phyloP scores from a whole-genome alignment of 2,888 invertebrate species.

The Apamea crenata region DNA sequence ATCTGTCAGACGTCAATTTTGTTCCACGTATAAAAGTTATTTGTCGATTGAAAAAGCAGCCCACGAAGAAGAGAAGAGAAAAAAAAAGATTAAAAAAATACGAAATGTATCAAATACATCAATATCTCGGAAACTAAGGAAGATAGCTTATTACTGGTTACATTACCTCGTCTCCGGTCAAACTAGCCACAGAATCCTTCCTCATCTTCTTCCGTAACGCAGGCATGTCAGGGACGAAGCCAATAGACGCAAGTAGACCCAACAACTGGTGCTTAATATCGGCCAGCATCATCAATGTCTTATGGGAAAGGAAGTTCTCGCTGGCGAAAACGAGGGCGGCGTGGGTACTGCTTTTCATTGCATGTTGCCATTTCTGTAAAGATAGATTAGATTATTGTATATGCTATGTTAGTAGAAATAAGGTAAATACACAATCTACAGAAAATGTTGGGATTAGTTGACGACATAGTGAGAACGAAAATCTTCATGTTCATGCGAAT shows the following conservation, averaged over 20 bases:
- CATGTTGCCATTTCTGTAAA: constrained; percentile 94
- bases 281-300: constrained; percentile 95
- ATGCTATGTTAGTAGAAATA: neutral
- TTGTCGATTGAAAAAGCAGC: too few relatives aligned
- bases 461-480: too few relatives aligned
- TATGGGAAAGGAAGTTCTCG: constrained; percentile 95
- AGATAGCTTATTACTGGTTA: too few relatives aligned
- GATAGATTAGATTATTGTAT: neutral
- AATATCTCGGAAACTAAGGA: too few relatives aligned
- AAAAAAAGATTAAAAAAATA: too few relatives aligned
- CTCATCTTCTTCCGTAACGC: constrained; percentile 88
- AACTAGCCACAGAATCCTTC: constrained; percentile 91
- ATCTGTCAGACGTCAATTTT: too few relatives aligned
- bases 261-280: constrained; percentile 96
- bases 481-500: too few relatives aligned
- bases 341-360: constrained; percentile 91
- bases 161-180: constrained; percentile 91
- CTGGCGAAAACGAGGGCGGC: constrained; percentile 95
- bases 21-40: too few relatives aligned
- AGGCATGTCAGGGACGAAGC: constrained; percentile 93
- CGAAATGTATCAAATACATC: too few relatives aligned
- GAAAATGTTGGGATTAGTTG: neutral
- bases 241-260: constrained; percentile 94
- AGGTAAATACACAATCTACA: neutral
- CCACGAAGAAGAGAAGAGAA: too few relatives aligned